Percentiles rank a stretch among this genome's conserved stretches.
Evolutionary conservation across 1,140 invertebrate species (phyloP).

Genomic region (Drosophila nikananu): DNA sequence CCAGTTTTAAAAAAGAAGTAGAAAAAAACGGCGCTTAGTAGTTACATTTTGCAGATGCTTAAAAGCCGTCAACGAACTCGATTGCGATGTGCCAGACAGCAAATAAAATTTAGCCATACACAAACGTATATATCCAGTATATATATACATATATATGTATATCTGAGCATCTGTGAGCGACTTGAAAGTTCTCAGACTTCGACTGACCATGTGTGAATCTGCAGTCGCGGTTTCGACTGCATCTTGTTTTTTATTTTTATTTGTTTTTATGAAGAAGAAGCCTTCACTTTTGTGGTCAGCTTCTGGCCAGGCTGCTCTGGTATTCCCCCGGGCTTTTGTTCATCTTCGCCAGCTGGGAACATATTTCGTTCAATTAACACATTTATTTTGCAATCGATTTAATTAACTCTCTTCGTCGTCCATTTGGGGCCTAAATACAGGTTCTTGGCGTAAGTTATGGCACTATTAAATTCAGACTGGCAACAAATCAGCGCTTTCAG

Average conservation of each 20-base stretch:
- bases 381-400: conserved; percentile 58
- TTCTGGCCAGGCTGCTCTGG: neutral
- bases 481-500: conserved; percentile 40
- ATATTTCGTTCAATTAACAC: conserved; percentile 50
- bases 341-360: conserved; percentile 24
- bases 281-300: conserved; percentile 50
- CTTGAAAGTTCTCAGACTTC: conserved; percentile 52
- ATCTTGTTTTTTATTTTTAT: conserved; percentile 8
- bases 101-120: conserved; percentile 23
- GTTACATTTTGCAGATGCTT: conserved; percentile 62
- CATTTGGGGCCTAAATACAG: conserved; percentile 35
- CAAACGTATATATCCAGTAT: conserved; percentile 2
- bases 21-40: conserved; percentile 47
- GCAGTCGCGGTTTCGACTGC: conserved; percentile 18
- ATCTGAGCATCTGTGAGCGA: conserved; percentile 21
- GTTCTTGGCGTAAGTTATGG: conserved; percentile 46
- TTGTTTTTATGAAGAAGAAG: conserved; percentile 21
- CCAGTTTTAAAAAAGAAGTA: conserved; percentile 16
- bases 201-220: conserved; percentile 44
- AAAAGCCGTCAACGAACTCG: conserved; percentile 52
- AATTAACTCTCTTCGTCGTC: conserved; percentile 45
- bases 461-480: conserved; percentile 34
- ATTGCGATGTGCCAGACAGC: conserved; percentile 48
- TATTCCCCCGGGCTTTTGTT: conserved; percentile 41
- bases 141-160: neutral